A percentile compares a stretch with the other conserved stretches of the same genome.
These are phyloP conservation scores for Phataginus tetradactyla DNA, from an alignment of 2,797 vertebrate genomes.

Conservation along the genomic window DNA sequence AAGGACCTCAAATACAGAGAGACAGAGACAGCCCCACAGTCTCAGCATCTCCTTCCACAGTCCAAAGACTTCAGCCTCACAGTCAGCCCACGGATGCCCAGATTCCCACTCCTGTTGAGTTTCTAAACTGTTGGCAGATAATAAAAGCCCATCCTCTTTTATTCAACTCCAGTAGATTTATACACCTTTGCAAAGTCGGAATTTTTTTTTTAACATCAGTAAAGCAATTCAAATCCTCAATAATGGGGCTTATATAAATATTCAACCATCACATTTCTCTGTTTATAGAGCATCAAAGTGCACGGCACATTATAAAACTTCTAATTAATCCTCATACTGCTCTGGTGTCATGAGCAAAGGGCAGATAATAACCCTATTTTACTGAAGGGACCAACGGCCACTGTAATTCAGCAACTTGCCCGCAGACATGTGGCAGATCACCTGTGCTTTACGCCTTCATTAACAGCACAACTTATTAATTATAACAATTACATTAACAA, in stretches of 20 bases:
- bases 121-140: not conserved
- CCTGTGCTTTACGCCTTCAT: constrained; percentile 66
- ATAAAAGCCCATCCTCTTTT: not conserved
- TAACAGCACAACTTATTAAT: constrained; percentile 68
- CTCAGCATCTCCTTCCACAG: not conserved
- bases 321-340: constrained; percentile 69
- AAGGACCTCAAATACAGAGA: not conserved
- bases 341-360: constrained; percentile 56
- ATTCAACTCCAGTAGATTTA: not conserved
- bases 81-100: not conserved
- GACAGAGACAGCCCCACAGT: not conserved
- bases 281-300: constrained; percentile 76
- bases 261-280: constrained; percentile 40
- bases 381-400: not conserved
- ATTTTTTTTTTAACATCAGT: constrained; percentile 19
- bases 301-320: constrained; percentile 62
- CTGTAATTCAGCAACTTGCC: constrained; percentile 15
- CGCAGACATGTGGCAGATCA: not conserved
- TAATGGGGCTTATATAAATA: constrained; percentile 58
- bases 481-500: constrained; percentile 59
- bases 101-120: not conserved
- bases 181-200: constrained; percentile 17
- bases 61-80: not conserved
- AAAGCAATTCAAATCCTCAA: constrained; percentile 64
- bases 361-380: constrained; percentile 58